A percentile compares a stretch with the other conserved stretches of the same genome.
These are phyloP conservation scores for Platyrinchus mystaceus DNA, from an alignment of 2,797 vertebrate genomes.

Conservation along the genomic window DNA sequence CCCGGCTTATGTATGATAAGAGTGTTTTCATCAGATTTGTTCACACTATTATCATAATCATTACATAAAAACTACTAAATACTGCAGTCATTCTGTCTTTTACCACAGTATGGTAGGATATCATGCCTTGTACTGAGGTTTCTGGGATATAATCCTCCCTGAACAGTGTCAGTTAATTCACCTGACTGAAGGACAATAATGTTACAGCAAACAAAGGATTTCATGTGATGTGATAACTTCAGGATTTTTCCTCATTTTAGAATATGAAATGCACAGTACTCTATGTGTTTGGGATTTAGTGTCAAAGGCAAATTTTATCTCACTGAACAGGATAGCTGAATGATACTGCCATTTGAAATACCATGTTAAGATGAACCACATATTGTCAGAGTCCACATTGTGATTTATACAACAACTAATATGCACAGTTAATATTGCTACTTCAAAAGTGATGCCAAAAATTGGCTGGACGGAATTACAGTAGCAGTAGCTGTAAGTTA, in stretches of 20 bases:
- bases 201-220: background rate
- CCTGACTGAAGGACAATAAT: background rate
- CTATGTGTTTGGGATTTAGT: background rate
- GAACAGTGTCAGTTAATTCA: background rate
- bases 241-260: background rate
- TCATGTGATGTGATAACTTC: background rate
- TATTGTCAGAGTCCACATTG: background rate
- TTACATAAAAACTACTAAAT: background rate
- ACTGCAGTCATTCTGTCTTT: background rate
- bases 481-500: background rate
- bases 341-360: background rate
- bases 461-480: background rate
- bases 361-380: background rate
- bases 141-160: background rate
- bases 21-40: background rate
- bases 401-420: background rate
- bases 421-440: background rate
- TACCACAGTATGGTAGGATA: background rate
- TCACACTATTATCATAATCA: background rate
- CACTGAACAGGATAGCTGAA: background rate
- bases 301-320: background rate
- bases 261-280: background rate
- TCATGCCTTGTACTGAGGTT: background rate
- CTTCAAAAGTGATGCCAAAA: background rate
- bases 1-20: background rate